phyloP scores from a whole-genome alignment of 1,140 invertebrate genomes.

The Xylocopa sonorina region DNA sequence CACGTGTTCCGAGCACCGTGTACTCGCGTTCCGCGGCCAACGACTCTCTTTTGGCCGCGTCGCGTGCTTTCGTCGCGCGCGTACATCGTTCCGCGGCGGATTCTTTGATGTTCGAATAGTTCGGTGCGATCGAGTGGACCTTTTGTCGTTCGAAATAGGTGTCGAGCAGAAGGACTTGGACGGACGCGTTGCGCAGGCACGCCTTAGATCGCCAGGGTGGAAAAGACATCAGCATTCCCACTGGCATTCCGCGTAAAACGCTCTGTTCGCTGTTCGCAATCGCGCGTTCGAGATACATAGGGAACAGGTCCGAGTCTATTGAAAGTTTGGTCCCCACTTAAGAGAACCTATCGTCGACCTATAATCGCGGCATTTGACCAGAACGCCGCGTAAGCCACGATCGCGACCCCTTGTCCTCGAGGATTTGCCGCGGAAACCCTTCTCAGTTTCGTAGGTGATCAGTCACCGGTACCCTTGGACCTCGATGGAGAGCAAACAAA shows the following conservation, averaged over 20 bases:
- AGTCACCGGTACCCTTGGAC: conserved; percentile 57
- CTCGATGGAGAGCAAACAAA: conserved; percentile 60
- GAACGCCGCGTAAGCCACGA: conserved; percentile 51
- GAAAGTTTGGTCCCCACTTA: not conserved
- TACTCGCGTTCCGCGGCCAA: conserved; percentile 13
- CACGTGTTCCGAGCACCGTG: conserved; percentile 48
- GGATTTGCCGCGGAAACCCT: conserved; percentile 64
- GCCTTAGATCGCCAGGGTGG: not conserved
- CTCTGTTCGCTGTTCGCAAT: not conserved
- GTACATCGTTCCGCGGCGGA: not conserved
- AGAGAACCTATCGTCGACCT: conserved; percentile 41
- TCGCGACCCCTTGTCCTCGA: conserved; percentile 70
- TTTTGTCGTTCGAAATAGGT: conserved; percentile 1
- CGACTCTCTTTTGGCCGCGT: not conserved
- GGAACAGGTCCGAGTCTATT: not conserved
- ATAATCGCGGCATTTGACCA: conserved; percentile 51
- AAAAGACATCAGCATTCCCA: too few relatives aligned
- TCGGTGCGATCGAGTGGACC: not conserved
- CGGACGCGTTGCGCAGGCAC: not conserved
- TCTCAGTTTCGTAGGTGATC: conserved; percentile 66
- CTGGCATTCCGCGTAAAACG: too few relatives aligned
- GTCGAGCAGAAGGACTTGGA: not conserved
- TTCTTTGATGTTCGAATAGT: conserved; percentile 35
- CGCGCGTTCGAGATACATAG: not conserved
- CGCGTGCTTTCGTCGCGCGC: conserved; percentile 12